Evolutionary conservation across 2,888 invertebrate genomes (phyloP).

Genomic region (Tromatobia lineatoria): DNA sequence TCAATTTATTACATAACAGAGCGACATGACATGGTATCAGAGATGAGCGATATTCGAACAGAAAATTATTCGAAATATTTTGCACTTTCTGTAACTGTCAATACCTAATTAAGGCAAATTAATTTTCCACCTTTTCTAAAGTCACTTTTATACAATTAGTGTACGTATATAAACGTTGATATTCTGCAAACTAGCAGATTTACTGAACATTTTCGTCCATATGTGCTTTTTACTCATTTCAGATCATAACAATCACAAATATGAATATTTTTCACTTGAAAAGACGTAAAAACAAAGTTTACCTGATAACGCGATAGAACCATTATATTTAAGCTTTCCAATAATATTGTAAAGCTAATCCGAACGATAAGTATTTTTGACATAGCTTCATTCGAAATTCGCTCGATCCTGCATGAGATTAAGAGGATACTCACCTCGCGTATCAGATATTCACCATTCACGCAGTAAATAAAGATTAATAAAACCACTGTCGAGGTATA

Average conservation of each 20-base stretch:
- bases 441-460: constrained; percentile 72
- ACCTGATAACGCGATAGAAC: too few relatives aligned
- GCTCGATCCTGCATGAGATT: not conserved
- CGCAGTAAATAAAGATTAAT: constrained; percentile 71
- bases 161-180: too few relatives aligned
- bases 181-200: too few relatives aligned
- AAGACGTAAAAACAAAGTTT: too few relatives aligned
- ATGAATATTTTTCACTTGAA: too few relatives aligned
- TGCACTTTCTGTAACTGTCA: not conserved
- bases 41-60: constrained; percentile 10
- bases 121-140: not conserved
- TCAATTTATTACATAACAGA: not conserved
- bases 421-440: constrained; percentile 64
- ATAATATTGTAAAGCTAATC: too few relatives aligned
- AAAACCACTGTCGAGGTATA: constrained; percentile 60
- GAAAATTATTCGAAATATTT: not conserved
- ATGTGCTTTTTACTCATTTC: too few relatives aligned
- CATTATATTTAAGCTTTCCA: too few relatives aligned
- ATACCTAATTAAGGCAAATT: too few relatives aligned
- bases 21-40: not conserved
- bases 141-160: not conserved
- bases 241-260: too few relatives aligned
- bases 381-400: not conserved
- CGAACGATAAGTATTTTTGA: too few relatives aligned
- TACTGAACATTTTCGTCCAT: too few relatives aligned